phyloP scores from a whole-genome alignment of 1,140 invertebrate species.

The Stratiolaelaps scimitus region DNA sequence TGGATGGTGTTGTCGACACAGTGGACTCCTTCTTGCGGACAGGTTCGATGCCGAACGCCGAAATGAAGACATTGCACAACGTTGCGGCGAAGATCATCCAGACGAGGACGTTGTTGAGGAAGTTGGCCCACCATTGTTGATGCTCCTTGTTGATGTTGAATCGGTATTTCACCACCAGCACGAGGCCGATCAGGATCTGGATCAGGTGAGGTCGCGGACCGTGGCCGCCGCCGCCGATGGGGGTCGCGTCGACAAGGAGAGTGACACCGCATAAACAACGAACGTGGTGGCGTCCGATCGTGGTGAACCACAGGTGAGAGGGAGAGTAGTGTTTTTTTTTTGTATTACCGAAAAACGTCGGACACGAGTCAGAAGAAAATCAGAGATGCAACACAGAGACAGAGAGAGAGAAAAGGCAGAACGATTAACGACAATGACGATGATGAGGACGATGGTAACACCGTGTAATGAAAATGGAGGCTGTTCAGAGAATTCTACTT shows the following conservation, averaged over 20 bases:
- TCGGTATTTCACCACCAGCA: constrained; percentile 35
- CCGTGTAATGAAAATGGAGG: too few species aligned
- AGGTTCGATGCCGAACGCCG: constrained; percentile 33
- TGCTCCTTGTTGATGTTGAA: constrained; percentile 35
- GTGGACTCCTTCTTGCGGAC: background rate
- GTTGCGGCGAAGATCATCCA: constrained; percentile 35
- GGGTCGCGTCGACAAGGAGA: constrained; percentile 23
- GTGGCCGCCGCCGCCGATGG: background rate
- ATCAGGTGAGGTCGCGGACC: too few species aligned
- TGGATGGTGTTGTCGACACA: background rate
- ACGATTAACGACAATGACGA: too few species aligned
- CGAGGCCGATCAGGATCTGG: constrained; percentile 35
- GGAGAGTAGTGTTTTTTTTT: background rate
- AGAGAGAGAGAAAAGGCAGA: too few species aligned
- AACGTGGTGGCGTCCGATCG: background rate
- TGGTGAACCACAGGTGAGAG: background rate
- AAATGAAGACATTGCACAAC: constrained; percentile 35
- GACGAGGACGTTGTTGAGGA: constrained; percentile 34
- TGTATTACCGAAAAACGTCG: too few species aligned
- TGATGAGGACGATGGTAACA: too few species aligned
- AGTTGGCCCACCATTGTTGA: constrained; percentile 33
- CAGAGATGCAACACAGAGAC: too few species aligned
- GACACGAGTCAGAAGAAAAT: too few species aligned
- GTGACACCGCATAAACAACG: constrained; percentile 1
- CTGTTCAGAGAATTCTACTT: too few species aligned